Conservation (phyloP, 2,113 vertebrate genomes). For the Crotophaga sulcirostris region DNA sequence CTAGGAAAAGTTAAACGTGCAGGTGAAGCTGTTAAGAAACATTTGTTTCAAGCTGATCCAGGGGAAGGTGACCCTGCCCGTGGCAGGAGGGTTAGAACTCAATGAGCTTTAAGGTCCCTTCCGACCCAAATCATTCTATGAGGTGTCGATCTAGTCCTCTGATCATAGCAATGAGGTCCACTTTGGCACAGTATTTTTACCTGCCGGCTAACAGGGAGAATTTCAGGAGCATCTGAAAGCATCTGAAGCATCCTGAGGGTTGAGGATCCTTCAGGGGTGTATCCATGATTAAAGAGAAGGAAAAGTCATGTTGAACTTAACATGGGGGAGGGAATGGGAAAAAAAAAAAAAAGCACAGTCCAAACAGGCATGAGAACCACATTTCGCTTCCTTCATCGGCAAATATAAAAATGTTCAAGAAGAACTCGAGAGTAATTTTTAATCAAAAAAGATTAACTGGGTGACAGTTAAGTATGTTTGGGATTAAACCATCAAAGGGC, state of each 20-base stretch:
- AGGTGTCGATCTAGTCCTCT: neutral
- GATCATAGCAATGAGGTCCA: neutral
- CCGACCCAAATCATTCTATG: neutral
- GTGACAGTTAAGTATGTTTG: slow-evolving; percentile 56
- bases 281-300: neutral
- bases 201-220: neutral
- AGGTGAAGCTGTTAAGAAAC: slow-evolving; percentile 5
- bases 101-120: too few species aligned
- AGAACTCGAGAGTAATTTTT: slow-evolving; percentile 45
- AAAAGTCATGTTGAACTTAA: neutral
- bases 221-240: neutral
- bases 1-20: neutral
- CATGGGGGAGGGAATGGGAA: neutral
- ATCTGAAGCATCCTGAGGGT: too few species aligned
- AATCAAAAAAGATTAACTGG: slow-evolving; percentile 45
- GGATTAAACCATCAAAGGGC: slow-evolving; percentile 61
- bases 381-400: slow-evolving; percentile 32
- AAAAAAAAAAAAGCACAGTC: neutral
- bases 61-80: too few species aligned
- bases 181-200: neutral
- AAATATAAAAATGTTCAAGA: slow-evolving; percentile 42
- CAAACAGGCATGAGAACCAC: neutral
- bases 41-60: neutral
- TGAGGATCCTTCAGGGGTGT: neutral
- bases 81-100: too few species aligned